Evolutionary conservation across 2,888 invertebrate genomes (phyloP).

Genomic region (Chymomyza amoena): DNA sequence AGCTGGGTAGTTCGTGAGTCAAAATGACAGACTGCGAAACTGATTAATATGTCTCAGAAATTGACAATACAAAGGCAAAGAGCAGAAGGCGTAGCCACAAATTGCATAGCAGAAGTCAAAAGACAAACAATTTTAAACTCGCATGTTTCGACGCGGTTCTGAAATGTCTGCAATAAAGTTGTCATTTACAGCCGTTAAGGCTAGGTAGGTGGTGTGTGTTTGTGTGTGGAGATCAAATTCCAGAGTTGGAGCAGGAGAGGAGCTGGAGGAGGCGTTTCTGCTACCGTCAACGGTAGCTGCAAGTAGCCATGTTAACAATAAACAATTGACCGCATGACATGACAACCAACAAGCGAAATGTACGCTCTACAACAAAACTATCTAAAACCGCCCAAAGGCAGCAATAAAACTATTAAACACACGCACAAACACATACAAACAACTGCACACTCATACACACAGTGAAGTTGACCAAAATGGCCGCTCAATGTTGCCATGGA

Average conservation of each 20-base stretch:
- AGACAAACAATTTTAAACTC: constrained; percentile 11
- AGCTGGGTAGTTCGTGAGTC: background rate
- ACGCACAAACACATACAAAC: constrained; percentile 11
- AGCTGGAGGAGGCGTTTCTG: background rate
- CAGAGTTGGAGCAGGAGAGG: background rate
- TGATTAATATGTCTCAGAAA: constrained; percentile 32
- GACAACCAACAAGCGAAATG: constrained; percentile 46
- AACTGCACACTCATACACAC: constrained; percentile 12
- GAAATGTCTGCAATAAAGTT: constrained; percentile 8
- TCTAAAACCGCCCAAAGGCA: constrained; percentile 30
- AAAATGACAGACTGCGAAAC: constrained; percentile 31
- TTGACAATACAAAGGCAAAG: constrained; percentile 34
- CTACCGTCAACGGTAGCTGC: background rate
- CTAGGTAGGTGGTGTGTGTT: background rate
- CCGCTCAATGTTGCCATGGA: constrained; percentile 2
- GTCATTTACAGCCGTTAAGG: background rate
- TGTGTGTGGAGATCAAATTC: too few relatives aligned
- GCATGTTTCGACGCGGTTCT: background rate
- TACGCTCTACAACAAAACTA: constrained; percentile 18
- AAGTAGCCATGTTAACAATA: constrained; percentile 55
- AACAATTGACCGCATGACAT: constrained; percentile 66
- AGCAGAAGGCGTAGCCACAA: constrained; percentile 32
- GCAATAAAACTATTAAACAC: constrained; percentile 57
- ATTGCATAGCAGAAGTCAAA: constrained; percentile 15
- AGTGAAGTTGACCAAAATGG: constrained; percentile 5